Evolutionary conservation across 1,140 invertebrate species (phyloP).

Genomic region (Paramacrobiotus metropolitanus): DNA sequence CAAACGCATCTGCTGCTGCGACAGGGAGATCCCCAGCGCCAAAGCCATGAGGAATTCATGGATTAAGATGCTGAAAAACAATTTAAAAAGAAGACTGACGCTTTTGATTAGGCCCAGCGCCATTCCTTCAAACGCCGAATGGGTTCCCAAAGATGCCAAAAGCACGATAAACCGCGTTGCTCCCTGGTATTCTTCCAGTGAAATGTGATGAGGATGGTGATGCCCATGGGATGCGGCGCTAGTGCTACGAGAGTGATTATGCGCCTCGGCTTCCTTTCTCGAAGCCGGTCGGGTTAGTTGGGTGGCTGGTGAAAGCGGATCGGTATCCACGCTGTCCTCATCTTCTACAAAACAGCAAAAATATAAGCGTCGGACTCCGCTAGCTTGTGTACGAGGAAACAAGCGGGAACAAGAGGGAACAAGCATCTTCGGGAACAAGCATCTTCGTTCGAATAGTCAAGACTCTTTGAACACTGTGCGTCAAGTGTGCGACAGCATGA

Average conservation of each 20-base stretch:
- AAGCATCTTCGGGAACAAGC: too few relatives aligned
- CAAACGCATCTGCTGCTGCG: conserved; percentile 15
- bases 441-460: too few relatives aligned
- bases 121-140: conserved; percentile 26
- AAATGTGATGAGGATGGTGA: conserved; percentile 12
- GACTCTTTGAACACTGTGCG: too few relatives aligned
- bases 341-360: background rate
- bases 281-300: background rate
- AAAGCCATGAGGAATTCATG: conserved; percentile 24
- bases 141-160: conserved; percentile 22
- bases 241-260: background rate
- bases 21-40: conserved; percentile 23
- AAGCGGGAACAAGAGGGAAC: too few relatives aligned
- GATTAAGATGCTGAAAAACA: conserved; percentile 22
- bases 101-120: conserved; percentile 22
- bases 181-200: conserved; percentile 13
- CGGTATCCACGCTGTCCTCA: background rate
- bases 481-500: too few relatives aligned
- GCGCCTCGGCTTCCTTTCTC: background rate
- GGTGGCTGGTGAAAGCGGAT: background rate
- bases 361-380: too few relatives aligned
- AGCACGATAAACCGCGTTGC: conserved; percentile 18
- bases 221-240: conserved; percentile 10
- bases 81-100: conserved; percentile 17
- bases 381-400: too few relatives aligned